These are phyloP conservation scores for Aplodontia rufa DNA, from an alignment of 2,113 vertebrate genomes.

Conservation along the genomic window DNA sequence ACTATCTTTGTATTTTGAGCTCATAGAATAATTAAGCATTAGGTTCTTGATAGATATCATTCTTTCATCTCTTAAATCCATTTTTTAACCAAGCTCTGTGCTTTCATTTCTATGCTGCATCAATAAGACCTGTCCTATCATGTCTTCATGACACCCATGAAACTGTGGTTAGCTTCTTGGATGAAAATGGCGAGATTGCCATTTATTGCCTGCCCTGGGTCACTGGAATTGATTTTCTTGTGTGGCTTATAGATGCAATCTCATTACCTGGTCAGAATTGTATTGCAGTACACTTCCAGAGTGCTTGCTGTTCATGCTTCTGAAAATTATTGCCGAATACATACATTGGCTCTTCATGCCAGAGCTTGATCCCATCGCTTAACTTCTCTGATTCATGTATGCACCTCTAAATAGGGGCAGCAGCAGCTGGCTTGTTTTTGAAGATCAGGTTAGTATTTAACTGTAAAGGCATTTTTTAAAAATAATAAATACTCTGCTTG, in stretches of 20 bases:
- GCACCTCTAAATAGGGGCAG: not conserved
- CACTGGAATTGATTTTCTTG: not conserved
- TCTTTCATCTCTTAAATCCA: not conserved
- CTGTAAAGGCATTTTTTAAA: slow-evolving; percentile 23
- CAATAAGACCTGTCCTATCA: not conserved
- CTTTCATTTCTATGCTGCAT: not conserved
- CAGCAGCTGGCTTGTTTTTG: not conserved
- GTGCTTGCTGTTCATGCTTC: not conserved
- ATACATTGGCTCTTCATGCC: not conserved
- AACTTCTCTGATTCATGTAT: not conserved
- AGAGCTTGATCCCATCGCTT: not conserved
- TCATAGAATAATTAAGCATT: not conserved
- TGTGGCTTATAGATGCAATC: not conserved
- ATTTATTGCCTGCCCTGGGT: not conserved
- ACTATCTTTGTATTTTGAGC: not conserved
- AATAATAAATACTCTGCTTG: not conserved
- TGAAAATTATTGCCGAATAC: not conserved
- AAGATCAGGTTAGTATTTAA: not conserved
- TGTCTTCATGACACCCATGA: not conserved
- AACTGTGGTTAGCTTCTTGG: not conserved
- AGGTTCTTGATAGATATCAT: not conserved
- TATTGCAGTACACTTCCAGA: not conserved
- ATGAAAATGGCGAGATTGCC: not conserved
- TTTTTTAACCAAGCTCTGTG: not conserved
- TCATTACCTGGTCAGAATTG: not conserved